Evolutionary conservation across 2,797 vertebrate genomes (phyloP).

Genomic region (Anisognathus igniventris): DNA sequence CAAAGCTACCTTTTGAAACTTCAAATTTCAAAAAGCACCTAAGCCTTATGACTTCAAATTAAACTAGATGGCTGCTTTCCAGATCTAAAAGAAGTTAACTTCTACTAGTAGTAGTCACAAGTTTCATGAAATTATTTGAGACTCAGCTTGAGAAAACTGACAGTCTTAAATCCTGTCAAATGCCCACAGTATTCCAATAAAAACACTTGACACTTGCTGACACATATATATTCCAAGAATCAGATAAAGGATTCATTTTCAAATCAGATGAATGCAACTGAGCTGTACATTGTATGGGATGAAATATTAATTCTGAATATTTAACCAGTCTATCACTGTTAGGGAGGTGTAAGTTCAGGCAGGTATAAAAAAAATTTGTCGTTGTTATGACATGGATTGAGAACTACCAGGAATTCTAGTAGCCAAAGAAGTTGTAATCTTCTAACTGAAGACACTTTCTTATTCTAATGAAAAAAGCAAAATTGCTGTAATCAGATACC

Average conservation of each 20-base stretch:
- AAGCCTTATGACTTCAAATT: not conserved
- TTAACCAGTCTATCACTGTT: not conserved
- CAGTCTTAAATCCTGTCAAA: not conserved
- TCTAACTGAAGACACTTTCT: not conserved
- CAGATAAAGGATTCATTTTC: not conserved
- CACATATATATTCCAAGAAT: not conserved
- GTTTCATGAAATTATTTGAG: not conserved
- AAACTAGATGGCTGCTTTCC: not conserved
- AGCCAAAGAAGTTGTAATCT: not conserved
- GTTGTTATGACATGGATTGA: rapidly evolving
- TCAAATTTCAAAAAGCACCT: not conserved
- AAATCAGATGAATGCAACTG: not conserved
- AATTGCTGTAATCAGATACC: not conserved
- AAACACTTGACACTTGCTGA: not conserved
- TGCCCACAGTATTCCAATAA: not conserved
- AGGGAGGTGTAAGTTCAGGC: not conserved
- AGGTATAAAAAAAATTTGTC: not conserved
- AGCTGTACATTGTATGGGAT: not conserved
- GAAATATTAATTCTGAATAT: not conserved
- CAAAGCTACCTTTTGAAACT: not conserved
- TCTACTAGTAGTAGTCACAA: not conserved
- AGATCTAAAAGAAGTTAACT: not conserved
- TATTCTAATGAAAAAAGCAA: not conserved
- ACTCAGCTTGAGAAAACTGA: not conserved
- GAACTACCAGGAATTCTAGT: not conserved